A percentile compares a stretch with the other conserved stretches of the same genome.
These are phyloP conservation scores for Pterois miles DNA, from an alignment of 2,797 vertebrate genomes.

Conservation along the genomic window DNA sequence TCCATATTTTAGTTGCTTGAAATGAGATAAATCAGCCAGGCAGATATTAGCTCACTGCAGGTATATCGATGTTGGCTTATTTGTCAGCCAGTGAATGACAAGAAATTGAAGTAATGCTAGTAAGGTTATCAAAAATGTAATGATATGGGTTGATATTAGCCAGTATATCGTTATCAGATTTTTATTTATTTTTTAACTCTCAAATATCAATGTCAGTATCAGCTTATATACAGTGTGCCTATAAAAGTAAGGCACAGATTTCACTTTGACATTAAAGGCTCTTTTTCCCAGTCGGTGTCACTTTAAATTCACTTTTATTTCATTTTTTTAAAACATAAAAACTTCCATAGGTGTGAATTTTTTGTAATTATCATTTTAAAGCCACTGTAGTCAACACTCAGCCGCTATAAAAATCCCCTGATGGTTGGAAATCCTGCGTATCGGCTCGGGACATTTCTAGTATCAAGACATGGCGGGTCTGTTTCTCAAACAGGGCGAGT, in stretches of 20 bases:
- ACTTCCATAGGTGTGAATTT: fast-evolving
- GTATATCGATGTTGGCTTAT: neutral
- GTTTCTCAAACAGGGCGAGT: constrained; percentile 88
- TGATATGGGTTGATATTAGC: neutral
- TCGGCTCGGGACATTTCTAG: neutral
- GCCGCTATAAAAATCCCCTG: neutral
- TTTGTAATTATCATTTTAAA: no score
- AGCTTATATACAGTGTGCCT: neutral
- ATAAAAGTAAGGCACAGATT: neutral
- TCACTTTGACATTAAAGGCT: neutral
- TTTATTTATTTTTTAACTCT: neutral
- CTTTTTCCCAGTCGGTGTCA: neutral
- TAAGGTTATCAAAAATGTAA: neutral
- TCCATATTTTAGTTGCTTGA: neutral
- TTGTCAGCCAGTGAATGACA: no score
- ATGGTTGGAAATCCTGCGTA: neutral
- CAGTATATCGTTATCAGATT: neutral
- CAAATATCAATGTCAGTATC: neutral
- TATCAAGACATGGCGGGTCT: neutral
- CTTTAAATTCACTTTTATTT: neutral
- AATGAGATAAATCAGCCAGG: neutral
- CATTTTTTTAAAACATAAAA: neutral
- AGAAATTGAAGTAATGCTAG: neutral
- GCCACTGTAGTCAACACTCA: no score
- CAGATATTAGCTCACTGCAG: neutral